These are phyloP conservation scores for Enteromius viviparus DNA, from an alignment of 2,797 vertebrate species.

Conservation along the genomic window DNA sequence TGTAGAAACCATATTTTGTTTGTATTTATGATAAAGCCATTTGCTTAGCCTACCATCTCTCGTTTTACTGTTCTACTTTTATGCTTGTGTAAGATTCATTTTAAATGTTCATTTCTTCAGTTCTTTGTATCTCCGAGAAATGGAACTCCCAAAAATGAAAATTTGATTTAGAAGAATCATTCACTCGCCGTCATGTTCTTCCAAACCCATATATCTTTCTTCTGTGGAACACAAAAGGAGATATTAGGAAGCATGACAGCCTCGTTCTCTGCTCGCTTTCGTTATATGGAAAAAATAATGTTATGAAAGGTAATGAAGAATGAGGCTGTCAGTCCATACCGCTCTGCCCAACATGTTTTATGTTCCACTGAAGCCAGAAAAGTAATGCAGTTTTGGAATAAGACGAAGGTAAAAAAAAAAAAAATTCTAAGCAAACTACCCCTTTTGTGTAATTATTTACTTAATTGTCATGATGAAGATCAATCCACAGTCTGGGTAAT, in stretches of 20 bases:
- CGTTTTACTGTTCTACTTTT: neutral
- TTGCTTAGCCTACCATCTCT: neutral
- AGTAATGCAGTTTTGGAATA: neutral
- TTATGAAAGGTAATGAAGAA: neutral
- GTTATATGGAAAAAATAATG: neutral
- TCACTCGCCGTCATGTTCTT: neutral
- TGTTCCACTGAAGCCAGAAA: neutral
- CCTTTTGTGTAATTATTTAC: neutral
- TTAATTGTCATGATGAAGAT: neutral
- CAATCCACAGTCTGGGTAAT: neutral
- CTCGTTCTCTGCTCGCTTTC: neutral
- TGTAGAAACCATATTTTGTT: neutral
- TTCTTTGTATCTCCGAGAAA: conserved; percentile 6
- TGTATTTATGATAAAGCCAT: neutral
- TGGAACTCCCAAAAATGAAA: neutral
- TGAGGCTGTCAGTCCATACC: neutral
- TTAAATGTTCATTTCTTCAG: neutral
- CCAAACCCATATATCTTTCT: neutral
- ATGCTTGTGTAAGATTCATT: neutral
- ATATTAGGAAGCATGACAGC: conserved; percentile 1
- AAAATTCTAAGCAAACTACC: neutral
- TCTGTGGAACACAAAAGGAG: neutral
- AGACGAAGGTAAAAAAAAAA: neutral
- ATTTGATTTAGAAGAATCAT: neutral
- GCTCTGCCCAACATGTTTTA: neutral